phyloP scores from a whole-genome alignment of 1,140 invertebrate species.

The Drosophila pruinosa region DNA sequence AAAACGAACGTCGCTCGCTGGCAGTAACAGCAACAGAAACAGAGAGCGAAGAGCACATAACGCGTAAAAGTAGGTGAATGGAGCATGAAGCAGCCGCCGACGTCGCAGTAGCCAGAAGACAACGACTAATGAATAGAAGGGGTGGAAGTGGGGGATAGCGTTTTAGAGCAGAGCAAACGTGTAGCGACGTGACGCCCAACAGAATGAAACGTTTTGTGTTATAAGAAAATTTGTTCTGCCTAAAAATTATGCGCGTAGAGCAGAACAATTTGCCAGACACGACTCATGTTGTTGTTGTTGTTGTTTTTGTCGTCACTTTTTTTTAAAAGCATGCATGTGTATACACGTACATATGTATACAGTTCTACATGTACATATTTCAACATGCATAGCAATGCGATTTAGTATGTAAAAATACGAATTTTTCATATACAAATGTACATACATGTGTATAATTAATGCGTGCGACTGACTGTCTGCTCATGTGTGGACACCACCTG shows the following conservation, averaged over 20 bases:
- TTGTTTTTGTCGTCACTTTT: constrained; percentile 35
- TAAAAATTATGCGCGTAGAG: constrained; percentile 46
- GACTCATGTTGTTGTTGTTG: constrained; percentile 9
- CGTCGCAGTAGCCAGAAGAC: constrained; percentile 21
- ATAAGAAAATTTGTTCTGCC: constrained; percentile 33
- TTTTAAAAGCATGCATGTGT: constrained; percentile 16
- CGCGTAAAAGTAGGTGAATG: constrained; percentile 81
- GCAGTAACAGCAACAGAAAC: constrained; percentile 18
- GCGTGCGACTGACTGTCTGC: constrained; percentile 43
- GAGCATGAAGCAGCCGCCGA: constrained; percentile 66
- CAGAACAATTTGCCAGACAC: constrained; percentile 46
- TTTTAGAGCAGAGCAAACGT: background rate
- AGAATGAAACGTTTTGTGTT: constrained; percentile 39
- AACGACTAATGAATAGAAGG: constrained; percentile 14
- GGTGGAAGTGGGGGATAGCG: background rate
- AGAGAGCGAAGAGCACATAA: constrained; percentile 64
- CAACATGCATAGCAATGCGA: constrained; percentile 15
- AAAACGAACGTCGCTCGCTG: constrained; percentile 69
- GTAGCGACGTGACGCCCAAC: constrained; percentile 4
- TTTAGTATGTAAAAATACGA: constrained; percentile 13
- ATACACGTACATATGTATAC: background rate
- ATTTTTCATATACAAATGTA: constrained; percentile 12
- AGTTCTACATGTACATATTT: background rate
- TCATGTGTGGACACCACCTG: constrained; percentile 73
- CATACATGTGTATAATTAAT: constrained; percentile 66